phyloP scores from a whole-genome alignment of 2,888 invertebrate species.

The Chalcosyrphus nemorum region DNA sequence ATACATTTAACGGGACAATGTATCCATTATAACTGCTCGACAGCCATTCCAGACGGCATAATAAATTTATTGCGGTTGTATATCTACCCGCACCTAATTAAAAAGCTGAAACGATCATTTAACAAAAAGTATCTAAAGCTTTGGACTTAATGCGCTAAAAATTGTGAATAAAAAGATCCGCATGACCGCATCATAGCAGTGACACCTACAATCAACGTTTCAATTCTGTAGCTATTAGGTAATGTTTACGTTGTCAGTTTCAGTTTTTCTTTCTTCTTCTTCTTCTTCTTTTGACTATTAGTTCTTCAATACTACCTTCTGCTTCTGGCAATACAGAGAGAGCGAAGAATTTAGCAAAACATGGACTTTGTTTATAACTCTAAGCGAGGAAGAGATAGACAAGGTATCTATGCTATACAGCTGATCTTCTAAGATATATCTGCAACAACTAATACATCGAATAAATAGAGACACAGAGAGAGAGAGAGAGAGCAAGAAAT shows the following conservation, averaged over 20 bases:
- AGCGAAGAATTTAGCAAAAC: conserved; percentile 15
- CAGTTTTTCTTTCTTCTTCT: neutral
- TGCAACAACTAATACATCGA: neutral
- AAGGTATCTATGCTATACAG: conserved; percentile 10
- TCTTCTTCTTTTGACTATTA: neutral
- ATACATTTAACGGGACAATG: conserved; percentile 33
- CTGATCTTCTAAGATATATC: conserved; percentile 18
- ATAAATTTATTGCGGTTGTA: conserved; percentile 41
- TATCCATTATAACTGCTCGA: conserved; percentile 51
- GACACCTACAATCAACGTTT: conserved; percentile 60
- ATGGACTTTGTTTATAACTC: neutral
- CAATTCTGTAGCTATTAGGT: conserved; percentile 56
- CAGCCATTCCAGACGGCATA: conserved; percentile 28
- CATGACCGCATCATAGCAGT: conserved; percentile 53
- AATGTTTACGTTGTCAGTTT: conserved; percentile 37
- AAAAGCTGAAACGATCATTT: conserved; percentile 23
- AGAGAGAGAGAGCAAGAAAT: neutral
- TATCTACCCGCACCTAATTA: conserved; percentile 44
- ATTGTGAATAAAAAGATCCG: conserved; percentile 49
- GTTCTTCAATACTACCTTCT: neutral
- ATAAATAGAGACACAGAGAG: neutral
- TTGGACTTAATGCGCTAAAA: conserved; percentile 20
- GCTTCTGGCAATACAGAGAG: conserved; percentile 1
- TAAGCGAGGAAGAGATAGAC: neutral
- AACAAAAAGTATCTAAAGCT: neutral